Conservation (phyloP, 2,888 invertebrate species). For the Platycnemis pennipes region DNA sequence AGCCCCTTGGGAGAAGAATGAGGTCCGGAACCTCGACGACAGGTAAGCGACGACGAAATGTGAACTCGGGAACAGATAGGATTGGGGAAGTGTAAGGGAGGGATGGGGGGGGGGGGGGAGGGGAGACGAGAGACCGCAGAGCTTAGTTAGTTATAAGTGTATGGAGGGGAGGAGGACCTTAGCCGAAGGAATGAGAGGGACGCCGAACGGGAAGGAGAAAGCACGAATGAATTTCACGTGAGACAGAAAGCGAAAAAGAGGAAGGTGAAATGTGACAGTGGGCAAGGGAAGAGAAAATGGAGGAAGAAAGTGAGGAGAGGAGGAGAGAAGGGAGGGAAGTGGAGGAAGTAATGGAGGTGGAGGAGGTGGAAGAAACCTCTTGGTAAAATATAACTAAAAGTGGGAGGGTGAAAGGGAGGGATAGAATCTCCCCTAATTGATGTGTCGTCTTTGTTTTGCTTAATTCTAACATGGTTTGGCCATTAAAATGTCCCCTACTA, state of each 20-base stretch:
- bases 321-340: neutral
- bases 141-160: slow-evolving; percentile 28
- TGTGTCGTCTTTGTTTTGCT: slow-evolving; percentile 86
- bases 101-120: neutral
- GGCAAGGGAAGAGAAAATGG: neutral
- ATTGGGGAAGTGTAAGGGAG: neutral
- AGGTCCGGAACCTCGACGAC: slow-evolving; percentile 61
- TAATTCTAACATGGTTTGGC: slow-evolving; percentile 86
- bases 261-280: neutral
- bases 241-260: neutral
- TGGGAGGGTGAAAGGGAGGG: slow-evolving; percentile 64
- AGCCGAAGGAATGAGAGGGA: neutral
- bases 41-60: slow-evolving; percentile 68
- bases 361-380: slow-evolving; percentile 44
- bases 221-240: neutral
- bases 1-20: slow-evolving; percentile 49
- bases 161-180: neutral
- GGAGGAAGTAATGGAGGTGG: neutral
- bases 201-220: neutral
- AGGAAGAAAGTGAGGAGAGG: neutral
- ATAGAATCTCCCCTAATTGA: slow-evolving; percentile 80
- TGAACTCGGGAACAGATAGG: slow-evolving; percentile 51
- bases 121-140: neutral
- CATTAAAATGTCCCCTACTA: slow-evolving; percentile 84
- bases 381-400: slow-evolving; percentile 66